Base-by-base conservation (phyloP, 2,888 invertebrate species). In the Cyclophora punctaria region DNA sequence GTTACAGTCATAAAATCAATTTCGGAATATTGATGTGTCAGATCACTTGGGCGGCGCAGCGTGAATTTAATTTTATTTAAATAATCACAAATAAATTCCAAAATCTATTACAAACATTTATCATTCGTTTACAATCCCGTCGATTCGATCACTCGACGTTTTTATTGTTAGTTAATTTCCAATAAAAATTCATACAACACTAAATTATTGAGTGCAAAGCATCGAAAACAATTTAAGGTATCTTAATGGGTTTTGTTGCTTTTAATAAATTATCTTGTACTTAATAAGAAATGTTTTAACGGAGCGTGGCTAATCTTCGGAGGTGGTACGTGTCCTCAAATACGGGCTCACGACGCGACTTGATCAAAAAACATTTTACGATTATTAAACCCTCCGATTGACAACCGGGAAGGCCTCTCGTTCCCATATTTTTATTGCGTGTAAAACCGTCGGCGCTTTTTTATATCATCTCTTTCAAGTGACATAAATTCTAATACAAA, bases 401-500 rank as follows among this genome's bases (percentile, higher is more conserved):
- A 88, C 88, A 87, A 85, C 80, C 84, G 81, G 79, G 82, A 82
- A 86, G 83, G 72, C 78, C 76, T 82, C 77, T 75, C 80, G 78
- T 83, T 81, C 80, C 83, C 80, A 87, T 88, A 87, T 88, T 88
- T 87, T 88, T 88, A 87, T 88, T 76, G 86, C 86, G 83, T 88
- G 86, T 86, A 87, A 87, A 83, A 76, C 80, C 78, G 82, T 85
- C 87, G 85, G 85, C 83, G 79, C 80, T 75, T 85, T 85, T 86
- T 84, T 85, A 83, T 84, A 82, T 82, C 85, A 87, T 83, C 76
- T 83, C 80, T 78, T 81, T 78, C 83, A 86, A 87, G 86, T 85
- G 87, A 87, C 87, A 88, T 87, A 87, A 88, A 87, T 88, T 86
- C 87, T 87, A 87, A 88, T 88, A 86, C 88, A 85, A 83, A 83